Conservation (phyloP, 2,888 invertebrate species). For the Acrobasis repandana region DNA sequence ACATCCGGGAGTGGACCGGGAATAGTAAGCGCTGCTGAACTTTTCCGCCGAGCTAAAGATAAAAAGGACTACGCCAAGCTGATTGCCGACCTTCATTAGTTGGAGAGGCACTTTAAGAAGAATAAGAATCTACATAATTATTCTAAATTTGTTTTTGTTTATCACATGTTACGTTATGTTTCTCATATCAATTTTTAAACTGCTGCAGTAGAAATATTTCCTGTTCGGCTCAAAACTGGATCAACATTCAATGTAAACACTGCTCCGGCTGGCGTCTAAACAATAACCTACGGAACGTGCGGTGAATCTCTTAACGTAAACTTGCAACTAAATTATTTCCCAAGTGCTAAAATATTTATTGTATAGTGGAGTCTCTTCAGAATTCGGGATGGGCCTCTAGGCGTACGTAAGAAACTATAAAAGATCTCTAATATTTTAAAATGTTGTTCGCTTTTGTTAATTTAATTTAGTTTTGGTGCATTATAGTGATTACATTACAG, state of each 20-base stretch:
- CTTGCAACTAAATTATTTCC: not conserved
- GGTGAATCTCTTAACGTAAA: constrained; percentile 5
- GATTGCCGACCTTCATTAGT: too few species aligned
- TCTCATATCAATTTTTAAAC: too few species aligned
- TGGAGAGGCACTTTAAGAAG: too few species aligned
- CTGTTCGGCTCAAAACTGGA: not conserved
- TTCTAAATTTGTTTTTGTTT: too few species aligned
- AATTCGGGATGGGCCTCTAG: constrained; percentile 5
- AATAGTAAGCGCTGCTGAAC: too few species aligned
- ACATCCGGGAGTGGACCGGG: too few species aligned
- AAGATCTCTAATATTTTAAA: not conserved
- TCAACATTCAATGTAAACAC: not conserved
- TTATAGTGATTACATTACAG: too few species aligned
- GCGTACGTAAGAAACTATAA: too few species aligned
- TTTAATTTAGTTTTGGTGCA: constrained; percentile 5
- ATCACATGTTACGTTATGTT: too few species aligned
- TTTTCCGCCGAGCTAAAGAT: too few species aligned
- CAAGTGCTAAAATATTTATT: constrained; percentile 10
- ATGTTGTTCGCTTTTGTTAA: not conserved
- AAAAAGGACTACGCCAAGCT: too few species aligned
- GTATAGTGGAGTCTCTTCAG: not conserved
- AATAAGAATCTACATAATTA: too few species aligned
- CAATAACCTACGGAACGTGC: not conserved
- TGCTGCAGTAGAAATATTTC: not conserved
- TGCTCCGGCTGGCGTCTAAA: not conserved